These are phyloP conservation scores for Aurelia sp. DNA, from an alignment of 30 jellyfish, hydroid and myxozoan genomes.

Conservation along the genomic window DNA sequence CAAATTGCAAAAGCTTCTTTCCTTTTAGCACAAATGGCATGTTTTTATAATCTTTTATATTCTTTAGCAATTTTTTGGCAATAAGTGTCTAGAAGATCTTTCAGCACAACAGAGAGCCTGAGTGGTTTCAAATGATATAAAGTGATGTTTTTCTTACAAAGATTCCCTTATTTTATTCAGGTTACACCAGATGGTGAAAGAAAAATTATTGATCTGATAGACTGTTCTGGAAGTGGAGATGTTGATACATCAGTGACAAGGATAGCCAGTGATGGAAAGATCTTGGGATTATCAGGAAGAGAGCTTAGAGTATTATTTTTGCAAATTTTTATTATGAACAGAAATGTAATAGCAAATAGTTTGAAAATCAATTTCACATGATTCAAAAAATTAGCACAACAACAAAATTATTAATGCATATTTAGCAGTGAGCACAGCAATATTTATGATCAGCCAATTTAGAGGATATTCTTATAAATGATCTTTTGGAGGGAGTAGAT, in stretches of 20 bases:
- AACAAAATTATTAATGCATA: too few species aligned
- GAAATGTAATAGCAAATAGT: background rate
- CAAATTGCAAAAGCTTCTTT: too few species aligned
- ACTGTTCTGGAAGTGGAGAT: conserved; percentile 97
- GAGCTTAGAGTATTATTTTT: conserved; percentile 50
- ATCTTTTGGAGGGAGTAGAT: too few species aligned
- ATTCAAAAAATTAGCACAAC: too few species aligned
- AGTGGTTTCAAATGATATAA: background rate
- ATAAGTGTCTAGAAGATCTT: too few species aligned
- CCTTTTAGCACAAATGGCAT: too few species aligned
- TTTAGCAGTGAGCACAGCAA: too few species aligned
- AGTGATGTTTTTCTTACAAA: background rate
- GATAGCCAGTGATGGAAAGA: conserved; percentile 55
- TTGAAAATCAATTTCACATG: background rate
- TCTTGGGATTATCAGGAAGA: conserved; percentile 82
- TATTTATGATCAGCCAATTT: too few species aligned
- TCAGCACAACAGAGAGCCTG: too few species aligned
- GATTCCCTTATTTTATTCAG: background rate
- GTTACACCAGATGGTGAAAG: conserved; percentile 73
- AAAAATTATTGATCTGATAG: conserved; percentile 85
- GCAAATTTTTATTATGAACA: background rate
- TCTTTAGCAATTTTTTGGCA: too few species aligned
- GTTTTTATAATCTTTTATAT: too few species aligned
- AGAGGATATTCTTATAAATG: too few species aligned
- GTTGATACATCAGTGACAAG: conserved; percentile 76